Base-by-base conservation (phyloP, 2,888 invertebrate species). In the Harpalus rufipes region DNA sequence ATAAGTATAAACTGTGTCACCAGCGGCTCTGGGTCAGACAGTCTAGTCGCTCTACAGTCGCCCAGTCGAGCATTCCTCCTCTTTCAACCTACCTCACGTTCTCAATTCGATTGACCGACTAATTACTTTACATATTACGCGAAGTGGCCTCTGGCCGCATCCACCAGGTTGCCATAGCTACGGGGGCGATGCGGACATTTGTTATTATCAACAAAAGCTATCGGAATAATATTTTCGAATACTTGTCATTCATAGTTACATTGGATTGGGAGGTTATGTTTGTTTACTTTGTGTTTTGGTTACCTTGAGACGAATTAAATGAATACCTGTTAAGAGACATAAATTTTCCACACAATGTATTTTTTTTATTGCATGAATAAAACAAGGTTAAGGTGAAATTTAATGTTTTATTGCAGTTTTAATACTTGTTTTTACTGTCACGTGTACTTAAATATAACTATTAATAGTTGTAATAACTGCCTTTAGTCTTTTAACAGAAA, bases 1-100 rank as follows among this genome's bases (percentile, higher is more conserved):
- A 81, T 81, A 68, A 86, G 85, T 84, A 87, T 88, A 86, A 88
- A 89, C 88, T 89, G 88, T 88, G 88, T 88, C 88, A 88, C 87
- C 88, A 87, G 87, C 87, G 87, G 87, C 88, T 89, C 88, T 90
- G 89, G 90, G 90, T 90, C 90, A 90, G 88, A 88, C 88, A 86
- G 90, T 90, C 90, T 89, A 89, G 89, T 87, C 87, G 87, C 65
- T 21, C 65, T 44, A 51, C 81, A 81, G 14, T 56, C 65, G 56
- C 56, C 81, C 65, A 81, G 21, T 14, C 18, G 10, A 8, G 3
- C 51, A 16, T 14, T 68, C 25, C 7, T 8, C 4, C 25, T 18
- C 14, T 56, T 21, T 51, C 16, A 18, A 10, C 65, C n/a, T 5
- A n/a, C n/a, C n/a, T 51, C 14, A 51, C 56, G 68, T 1, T 10